Percentiles rank a stretch among this genome's conserved stretches.
Conservation (phyloP, 2,113 vertebrate genomes). For the Oreotragus oreotragus region DNA sequence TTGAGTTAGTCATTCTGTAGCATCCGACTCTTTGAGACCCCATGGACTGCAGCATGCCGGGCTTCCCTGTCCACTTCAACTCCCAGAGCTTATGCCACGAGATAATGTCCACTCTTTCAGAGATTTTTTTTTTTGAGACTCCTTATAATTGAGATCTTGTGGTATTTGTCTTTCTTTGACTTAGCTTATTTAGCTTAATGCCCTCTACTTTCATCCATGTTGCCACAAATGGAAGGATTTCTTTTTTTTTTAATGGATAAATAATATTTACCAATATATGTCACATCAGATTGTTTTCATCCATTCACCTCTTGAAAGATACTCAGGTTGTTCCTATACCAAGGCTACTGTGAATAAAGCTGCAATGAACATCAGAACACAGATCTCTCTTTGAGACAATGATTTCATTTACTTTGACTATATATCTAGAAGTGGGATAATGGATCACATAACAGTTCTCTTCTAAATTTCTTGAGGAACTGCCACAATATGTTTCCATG, state of each 20-base stretch:
- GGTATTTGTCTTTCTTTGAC: neutral
- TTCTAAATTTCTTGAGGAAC: no score
- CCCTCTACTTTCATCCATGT: neutral
- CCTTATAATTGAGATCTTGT: neutral
- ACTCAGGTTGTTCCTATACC: neutral
- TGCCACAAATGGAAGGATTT: neutral
- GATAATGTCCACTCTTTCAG: neutral
- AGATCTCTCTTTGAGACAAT: no score
- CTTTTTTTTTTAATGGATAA: neutral
- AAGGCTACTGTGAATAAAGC: no score
- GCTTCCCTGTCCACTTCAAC: neutral
- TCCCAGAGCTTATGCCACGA: neutral
- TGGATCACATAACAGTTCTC: no score
- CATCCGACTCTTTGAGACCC: neutral
- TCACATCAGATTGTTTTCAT: neutral
- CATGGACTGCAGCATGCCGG: neutral
- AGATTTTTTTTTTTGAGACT: neutral
- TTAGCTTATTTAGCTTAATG: neutral
- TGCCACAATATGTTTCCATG: no score
- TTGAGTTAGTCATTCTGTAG: neutral
- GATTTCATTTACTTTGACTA: no score
- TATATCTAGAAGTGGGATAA: no score
- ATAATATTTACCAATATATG: neutral
- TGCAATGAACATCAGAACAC: no score
- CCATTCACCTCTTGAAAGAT: neutral